Conservation (phyloP, 2,113 vertebrate species). For the Zosterops japonicus region DNA sequence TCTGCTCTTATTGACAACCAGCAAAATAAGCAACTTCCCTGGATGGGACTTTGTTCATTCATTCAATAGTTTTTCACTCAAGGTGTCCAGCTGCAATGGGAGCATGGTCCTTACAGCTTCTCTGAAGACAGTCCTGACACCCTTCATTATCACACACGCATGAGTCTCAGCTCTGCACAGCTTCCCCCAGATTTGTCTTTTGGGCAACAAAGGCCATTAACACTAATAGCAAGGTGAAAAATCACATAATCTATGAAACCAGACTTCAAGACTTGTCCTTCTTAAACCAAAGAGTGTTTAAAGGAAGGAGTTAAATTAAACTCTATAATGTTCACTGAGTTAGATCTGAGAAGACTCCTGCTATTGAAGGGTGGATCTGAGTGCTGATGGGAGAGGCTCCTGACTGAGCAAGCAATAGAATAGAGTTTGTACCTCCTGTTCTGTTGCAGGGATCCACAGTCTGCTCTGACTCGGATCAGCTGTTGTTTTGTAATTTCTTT, state of each 20-base stretch:
- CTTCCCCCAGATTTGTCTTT: background rate
- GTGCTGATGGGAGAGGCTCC: background rate
- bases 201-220: background rate
- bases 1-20: background rate
- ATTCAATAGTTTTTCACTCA: background rate
- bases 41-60: background rate
- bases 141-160: background rate
- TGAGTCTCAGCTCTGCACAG: rapidly evolving
- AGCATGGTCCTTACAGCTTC: background rate
- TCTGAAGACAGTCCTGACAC: background rate
- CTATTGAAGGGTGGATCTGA: background rate
- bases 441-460: conserved; percentile 48
- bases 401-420: conserved; percentile 16
- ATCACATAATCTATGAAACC: background rate
- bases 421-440: conserved; percentile 15
- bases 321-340: background rate
- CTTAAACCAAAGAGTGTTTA: background rate
- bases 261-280: background rate
- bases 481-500: conserved; percentile 73
- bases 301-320: background rate
- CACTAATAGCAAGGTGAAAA: background rate
- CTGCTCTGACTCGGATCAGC: conserved; percentile 56
- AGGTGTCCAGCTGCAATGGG: background rate
- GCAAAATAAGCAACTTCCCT: background rate
- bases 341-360: background rate